A percentile compares a stretch with the other conserved stretches of the same genome.
These are phyloP conservation scores for Mystacides longicornis DNA, from an alignment of 2,888 invertebrate genomes.

Conservation along the genomic window DNA sequence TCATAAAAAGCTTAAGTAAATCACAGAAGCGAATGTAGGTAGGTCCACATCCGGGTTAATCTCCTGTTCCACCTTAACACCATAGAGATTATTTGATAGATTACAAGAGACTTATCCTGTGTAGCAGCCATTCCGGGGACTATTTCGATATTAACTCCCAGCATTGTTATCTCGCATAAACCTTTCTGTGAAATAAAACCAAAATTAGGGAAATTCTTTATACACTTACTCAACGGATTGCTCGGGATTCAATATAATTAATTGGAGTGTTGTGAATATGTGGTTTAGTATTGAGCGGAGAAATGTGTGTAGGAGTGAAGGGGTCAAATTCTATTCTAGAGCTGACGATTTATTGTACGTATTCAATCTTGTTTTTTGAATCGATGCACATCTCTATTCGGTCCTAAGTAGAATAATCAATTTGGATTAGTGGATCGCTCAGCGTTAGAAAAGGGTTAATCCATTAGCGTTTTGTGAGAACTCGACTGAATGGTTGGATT, in stretches of 20 bases:
- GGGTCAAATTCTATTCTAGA: conserved; percentile 9
- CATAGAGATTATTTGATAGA: neutral
- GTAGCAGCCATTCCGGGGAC: neutral
- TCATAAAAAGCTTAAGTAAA: too few species aligned
- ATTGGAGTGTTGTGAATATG: neutral
- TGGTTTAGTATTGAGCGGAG: neutral
- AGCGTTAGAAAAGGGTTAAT: conserved; percentile 9
- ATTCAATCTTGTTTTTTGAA: conserved; percentile 21
- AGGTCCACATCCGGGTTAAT: neutral
- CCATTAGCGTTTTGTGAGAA: conserved; percentile 7
- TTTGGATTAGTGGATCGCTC: conserved; percentile 15
- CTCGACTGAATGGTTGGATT: neutral
- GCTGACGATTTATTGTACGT: conserved; percentile 17
- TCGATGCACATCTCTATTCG: conserved; percentile 18
- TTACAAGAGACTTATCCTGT: neutral
- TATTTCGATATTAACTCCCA: neutral
- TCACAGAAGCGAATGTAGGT: too few species aligned
- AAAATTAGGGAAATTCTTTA: conserved; percentile 2
- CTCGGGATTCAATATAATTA: conserved; percentile 1
- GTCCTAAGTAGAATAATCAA: conserved; percentile 18
- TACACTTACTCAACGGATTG: too few species aligned
- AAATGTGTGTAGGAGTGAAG: neutral
- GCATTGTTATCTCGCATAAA: neutral
- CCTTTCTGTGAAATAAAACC: neutral
- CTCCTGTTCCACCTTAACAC: neutral